Base-by-base conservation (phyloP, 92 coral and sea anemone species). In the Parazoanthus swiftii region DNA sequence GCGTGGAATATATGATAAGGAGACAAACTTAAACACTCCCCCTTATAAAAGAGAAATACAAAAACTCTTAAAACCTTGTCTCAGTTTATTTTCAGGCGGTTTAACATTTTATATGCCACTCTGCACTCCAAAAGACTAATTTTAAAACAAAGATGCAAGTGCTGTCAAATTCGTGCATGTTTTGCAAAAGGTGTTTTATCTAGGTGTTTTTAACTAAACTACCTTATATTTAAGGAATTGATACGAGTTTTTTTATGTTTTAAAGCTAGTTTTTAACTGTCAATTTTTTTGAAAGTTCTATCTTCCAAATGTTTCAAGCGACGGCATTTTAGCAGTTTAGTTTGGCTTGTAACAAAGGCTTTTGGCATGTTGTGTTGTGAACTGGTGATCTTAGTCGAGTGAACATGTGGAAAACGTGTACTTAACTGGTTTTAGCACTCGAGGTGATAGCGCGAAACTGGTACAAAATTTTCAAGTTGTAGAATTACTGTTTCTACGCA, bases 1-100 rank as follows among this genome's bases (percentile, higher is more conserved):
- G 65, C 87, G 71, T 84, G 87, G 87, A 84, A 84, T 84, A 71
- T 20, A 21, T 84, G 77, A 84, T 84, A 72, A 84, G 78, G 42
- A 26, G 25, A 33, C 65, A 0, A 15, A 3, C 66, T 8, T 29
- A 54, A 51, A 29, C 18, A 6, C 2, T 35, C 78, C 78, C 37
- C 6, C 13, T 15, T 26, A 6, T 5, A 76, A 76, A 39, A 39
- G 48, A 18, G 8, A 9, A 63, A 63, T 48, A 48, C 4, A 20
- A 3, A 63, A 63, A 63, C 8, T 7, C 21, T 0, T 13, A 54
- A 11, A 54, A 54, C 0, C 13, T 54, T 14, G n/a, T 63, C 25
- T 3, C 70, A 63, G 21, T 63, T 20, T 21, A 18, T 20, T 23
- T 63, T 63, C 7, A 63, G 0, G 26, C 70, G 21, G 70, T 54